Conservation (phyloP, 1,140 invertebrate species). For the Drosophila ercepeae region DNA sequence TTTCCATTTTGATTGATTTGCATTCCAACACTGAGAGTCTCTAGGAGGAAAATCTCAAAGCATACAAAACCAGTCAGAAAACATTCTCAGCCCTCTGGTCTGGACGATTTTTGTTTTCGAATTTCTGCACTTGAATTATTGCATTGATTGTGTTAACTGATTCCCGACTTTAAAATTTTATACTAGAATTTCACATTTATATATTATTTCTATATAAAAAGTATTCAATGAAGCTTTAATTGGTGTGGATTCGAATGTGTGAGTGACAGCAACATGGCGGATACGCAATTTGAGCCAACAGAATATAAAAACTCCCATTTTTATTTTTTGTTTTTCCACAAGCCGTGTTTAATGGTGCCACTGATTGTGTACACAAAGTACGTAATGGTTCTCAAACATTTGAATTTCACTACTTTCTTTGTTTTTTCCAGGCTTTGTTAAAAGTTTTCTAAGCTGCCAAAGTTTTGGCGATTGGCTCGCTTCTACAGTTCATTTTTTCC, state of each 20-base stretch:
- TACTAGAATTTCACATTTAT: no score
- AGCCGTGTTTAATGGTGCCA: neutral
- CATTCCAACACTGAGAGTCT: slow-evolving; percentile 32
- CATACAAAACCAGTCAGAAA: neutral
- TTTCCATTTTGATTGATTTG: slow-evolving; percentile 62
- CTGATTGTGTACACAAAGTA: neutral
- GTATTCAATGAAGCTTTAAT: neutral
- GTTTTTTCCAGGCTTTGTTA: slow-evolving; percentile 10
- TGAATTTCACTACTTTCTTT: slow-evolving; percentile 9
- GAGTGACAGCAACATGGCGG: neutral
- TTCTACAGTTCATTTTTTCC: slow-evolving; percentile 13
- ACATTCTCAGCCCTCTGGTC: slow-evolving; percentile 18
- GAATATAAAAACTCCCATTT: neutral
- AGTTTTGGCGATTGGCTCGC: slow-evolving; percentile 11
- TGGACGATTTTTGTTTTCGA: slow-evolving; percentile 33
- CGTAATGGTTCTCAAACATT: neutral
- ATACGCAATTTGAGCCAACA: slow-evolving; percentile 5
- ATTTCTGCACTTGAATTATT: neutral
- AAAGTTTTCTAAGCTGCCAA: slow-evolving; percentile 13
- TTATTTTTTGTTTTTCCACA: neutral
- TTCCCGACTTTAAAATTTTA: neutral
- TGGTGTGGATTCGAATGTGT: neutral
- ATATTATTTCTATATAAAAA: neutral
- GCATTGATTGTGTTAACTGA: neutral
- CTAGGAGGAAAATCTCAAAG: neutral